Evolutionary conservation across 2,797 vertebrate species (phyloP).

Genomic region (Thalassophryne amazonica): DNA sequence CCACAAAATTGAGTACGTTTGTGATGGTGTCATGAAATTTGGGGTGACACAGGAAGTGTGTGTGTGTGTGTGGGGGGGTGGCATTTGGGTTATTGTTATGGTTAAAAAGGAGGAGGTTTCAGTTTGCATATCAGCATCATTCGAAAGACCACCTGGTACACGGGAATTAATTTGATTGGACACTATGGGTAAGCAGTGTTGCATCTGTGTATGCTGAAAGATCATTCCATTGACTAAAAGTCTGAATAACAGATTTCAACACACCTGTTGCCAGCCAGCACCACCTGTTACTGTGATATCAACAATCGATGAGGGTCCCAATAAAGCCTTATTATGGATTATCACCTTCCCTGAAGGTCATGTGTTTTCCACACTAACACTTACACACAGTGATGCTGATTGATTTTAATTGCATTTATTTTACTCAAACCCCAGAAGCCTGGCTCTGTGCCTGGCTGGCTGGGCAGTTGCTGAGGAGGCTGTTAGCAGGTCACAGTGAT

Average conservation of each 20-base stretch:
- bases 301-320: constrained; percentile 57
- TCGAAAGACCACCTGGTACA: no score
- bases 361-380: constrained; percentile 2
- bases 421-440: constrained; percentile 45
- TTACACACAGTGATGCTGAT: constrained; percentile 24
- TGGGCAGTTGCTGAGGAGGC: constrained; percentile 28
- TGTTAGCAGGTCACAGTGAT: constrained; percentile 66
- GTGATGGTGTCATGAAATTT: no score
- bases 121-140: no score
- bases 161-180: no score
- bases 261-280: constrained; percentile 20
- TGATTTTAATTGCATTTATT: constrained; percentile 55
- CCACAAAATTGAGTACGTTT: no score
- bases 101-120: no score
- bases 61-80: no score
- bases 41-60: no score
- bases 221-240: constrained; percentile 7
- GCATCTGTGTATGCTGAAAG: no score
- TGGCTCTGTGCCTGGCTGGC: background rate
- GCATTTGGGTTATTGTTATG: no score
- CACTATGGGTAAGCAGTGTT: no score
- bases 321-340: constrained; percentile 56
- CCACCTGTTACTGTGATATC: constrained; percentile 56
- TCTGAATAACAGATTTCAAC: constrained; percentile 29
- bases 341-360: constrained; percentile 47